phyloP scores from a whole-genome alignment of 2,888 invertebrate genomes.

The Arctia plantaginis region DNA sequence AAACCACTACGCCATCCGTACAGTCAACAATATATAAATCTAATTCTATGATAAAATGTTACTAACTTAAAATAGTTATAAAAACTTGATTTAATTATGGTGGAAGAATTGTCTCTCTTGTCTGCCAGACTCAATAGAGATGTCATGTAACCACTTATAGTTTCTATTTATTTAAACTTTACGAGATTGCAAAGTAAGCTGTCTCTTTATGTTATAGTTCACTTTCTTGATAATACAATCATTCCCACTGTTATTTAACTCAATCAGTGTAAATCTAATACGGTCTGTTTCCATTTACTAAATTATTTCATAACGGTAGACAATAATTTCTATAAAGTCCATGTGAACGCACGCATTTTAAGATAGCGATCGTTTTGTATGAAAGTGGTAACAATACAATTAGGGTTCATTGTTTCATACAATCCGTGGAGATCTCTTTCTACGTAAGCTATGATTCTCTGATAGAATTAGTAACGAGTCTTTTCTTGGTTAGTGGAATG shows the following conservation, averaged over 20 bases:
- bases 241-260: slow-evolving; percentile 7
- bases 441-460: slow-evolving; percentile 27
- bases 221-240: not conserved
- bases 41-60: not conserved
- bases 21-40: too few species aligned
- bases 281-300: slow-evolving; percentile 21
- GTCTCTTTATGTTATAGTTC: not conserved
- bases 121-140: not conserved
- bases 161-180: not conserved
- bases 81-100: not conserved
- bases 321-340: slow-evolving; percentile 19
- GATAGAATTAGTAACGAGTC: slow-evolving; percentile 21
- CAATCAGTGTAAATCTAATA: slow-evolving; percentile 9
- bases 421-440: slow-evolving; percentile 31
- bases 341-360: slow-evolving; percentile 46
- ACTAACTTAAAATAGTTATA: not conserved
- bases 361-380: slow-evolving; percentile 33
- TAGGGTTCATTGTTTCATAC: slow-evolving; percentile 42
- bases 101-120: not conserved
- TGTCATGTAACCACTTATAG: not conserved
- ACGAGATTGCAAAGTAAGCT: not conserved
- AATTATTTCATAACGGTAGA: slow-evolving; percentile 23
- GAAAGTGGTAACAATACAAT: slow-evolving; percentile 45
- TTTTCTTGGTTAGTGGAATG: slow-evolving; percentile 8
- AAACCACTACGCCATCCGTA: too few species aligned